Conservation (phyloP, 1,140 invertebrate genomes). For the Cydia amplana region DNA sequence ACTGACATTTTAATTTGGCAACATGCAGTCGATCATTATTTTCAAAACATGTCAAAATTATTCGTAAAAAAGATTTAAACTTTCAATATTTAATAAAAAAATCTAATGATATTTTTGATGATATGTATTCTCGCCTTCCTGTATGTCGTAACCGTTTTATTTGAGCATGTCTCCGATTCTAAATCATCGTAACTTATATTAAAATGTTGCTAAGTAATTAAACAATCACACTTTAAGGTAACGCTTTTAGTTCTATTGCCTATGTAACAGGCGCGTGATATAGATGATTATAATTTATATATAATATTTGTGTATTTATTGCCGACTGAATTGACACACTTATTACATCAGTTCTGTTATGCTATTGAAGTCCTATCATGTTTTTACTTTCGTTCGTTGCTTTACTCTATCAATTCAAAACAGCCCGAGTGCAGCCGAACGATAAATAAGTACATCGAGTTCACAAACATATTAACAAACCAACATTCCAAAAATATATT, state of each 20-base stretch:
- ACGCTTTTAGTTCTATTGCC: no score
- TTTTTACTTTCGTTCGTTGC: neutral
- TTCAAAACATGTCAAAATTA: conserved; percentile 5
- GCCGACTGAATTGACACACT: neutral
- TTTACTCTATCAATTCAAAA: neutral
- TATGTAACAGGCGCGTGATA: neutral
- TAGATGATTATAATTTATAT: neutral
- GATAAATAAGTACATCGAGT: no score
- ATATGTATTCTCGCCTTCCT: conserved; percentile 50
- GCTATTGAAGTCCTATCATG: neutral
- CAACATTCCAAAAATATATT: no score
- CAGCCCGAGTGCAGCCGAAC: neutral
- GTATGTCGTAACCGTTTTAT: conserved; percentile 51
- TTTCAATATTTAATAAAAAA: conserved; percentile 2
- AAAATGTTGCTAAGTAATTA: neutral
- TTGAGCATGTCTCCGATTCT: conserved; percentile 35
- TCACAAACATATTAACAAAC: neutral
- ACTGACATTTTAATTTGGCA: neutral
- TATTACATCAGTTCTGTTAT: neutral
- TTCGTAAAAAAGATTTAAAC: conserved; percentile 17
- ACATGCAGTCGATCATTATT: neutral
- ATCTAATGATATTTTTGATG: conserved; percentile 59
- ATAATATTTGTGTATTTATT: neutral
- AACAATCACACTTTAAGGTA: neutral
- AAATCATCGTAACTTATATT: neutral